A percentile compares a stretch with the other conserved stretches of the same genome.
phyloP scores from a whole-genome alignment of 2,797 vertebrate genomes.

The Melanotaenia trifasciata region DNA sequence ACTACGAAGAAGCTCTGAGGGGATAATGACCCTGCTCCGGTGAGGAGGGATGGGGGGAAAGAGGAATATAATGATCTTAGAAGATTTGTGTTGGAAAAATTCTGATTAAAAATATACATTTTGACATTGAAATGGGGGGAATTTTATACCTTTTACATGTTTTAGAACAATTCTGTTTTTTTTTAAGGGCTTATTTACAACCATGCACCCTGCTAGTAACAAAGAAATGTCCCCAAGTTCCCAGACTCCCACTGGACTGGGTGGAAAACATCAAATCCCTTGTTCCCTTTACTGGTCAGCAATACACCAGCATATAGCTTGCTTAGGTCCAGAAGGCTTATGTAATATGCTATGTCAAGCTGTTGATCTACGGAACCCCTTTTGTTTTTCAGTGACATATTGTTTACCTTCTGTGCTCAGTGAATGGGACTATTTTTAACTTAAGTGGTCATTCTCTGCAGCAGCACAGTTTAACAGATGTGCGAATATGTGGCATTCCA shows the following conservation, averaged over 20 bases:
- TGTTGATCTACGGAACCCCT: slow-evolving; percentile 59
- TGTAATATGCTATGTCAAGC: slow-evolving; percentile 45
- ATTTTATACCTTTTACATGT: neutral
- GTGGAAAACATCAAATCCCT: neutral
- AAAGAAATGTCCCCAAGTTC: neutral
- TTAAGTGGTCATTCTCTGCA: slow-evolving; percentile 1
- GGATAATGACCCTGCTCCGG: slow-evolving; percentile 87
- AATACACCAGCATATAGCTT: slow-evolving; percentile 25
- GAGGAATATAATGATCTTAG: neutral
- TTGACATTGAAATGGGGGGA: neutral
- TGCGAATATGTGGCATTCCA: slow-evolving; percentile 53
- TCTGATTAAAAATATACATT: neutral
- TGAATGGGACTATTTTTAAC: slow-evolving; percentile 73
- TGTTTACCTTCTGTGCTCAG: slow-evolving; percentile 44
- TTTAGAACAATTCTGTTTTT: too few relatives aligned
- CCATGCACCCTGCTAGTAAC: neutral
- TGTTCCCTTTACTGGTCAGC: neutral
- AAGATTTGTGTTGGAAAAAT: neutral
- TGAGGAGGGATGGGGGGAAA: slow-evolving; percentile 50
- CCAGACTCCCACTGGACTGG: neutral
- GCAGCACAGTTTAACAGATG: slow-evolving; percentile 48
- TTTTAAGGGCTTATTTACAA: neutral
- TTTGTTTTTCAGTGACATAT: slow-evolving; percentile 65
- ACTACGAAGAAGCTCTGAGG: slow-evolving; percentile 88
- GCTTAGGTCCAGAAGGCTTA: slow-evolving; percentile 58